Conservation (phyloP, 2,797 vertebrate species). For the Gastrophryne carolinensis region DNA sequence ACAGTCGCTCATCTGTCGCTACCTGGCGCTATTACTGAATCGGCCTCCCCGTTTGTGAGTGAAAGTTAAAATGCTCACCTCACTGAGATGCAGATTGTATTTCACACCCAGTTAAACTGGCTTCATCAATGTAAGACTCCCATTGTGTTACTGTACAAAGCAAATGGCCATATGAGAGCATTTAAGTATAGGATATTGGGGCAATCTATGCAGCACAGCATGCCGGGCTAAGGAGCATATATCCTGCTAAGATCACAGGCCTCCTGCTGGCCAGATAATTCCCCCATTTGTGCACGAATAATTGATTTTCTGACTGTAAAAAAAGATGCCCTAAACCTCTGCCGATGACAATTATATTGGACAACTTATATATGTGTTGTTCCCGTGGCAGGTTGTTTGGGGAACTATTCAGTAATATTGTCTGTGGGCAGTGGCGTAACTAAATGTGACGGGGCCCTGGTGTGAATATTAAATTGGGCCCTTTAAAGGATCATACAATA, state of each 20-base stretch:
- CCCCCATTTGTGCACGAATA: constrained; percentile 47
- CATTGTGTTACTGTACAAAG: background rate
- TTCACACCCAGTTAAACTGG: no score
- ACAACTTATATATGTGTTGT: background rate
- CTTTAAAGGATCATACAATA: no score
- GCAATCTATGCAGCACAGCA: constrained; percentile 13
- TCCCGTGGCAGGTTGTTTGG: background rate
- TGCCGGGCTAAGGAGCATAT: constrained; percentile 9
- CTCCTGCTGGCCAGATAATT: constrained; percentile 44
- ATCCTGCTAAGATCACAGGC: constrained; percentile 42
- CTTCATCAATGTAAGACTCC: background rate
- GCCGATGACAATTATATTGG: constrained; percentile 13
- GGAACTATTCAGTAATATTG: background rate
- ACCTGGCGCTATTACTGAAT: no score
- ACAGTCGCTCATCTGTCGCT: no score
- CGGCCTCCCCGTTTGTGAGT: no score
- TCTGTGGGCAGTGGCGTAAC: no score
- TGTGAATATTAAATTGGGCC: no score
- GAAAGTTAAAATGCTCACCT: no score
- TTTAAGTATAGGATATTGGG: constrained; percentile 30
- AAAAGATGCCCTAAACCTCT: constrained; percentile 10
- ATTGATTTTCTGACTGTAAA: constrained; percentile 50
- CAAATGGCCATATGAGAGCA: constrained; percentile 12
- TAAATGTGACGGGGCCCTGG: no score
- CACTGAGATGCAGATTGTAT: no score